Percentiles rank a stretch among this genome's conserved stretches.
phyloP scores from a whole-genome alignment of 2,113 vertebrate species.

The Elaphurus davidianus region DNA sequence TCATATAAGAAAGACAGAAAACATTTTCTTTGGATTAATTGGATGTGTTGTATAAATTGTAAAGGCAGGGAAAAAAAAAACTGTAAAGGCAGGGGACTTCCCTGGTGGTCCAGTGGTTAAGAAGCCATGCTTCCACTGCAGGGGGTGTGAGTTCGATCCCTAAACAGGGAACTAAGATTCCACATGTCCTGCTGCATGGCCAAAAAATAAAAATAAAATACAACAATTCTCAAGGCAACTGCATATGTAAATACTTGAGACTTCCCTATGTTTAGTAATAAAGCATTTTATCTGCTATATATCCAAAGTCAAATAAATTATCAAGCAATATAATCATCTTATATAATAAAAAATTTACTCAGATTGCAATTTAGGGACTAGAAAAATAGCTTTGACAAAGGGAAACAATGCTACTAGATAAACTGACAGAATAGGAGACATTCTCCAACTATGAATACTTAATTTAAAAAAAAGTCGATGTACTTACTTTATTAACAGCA shows the following conservation, averaged over 20 bases:
- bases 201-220: not conserved
- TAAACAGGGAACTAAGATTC: not conserved
- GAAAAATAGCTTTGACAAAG: not conserved
- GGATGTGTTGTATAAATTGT: not conserved
- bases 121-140: not conserved
- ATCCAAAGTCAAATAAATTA: slow-evolving; percentile 30
- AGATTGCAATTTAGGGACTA: not conserved
- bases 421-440: not conserved
- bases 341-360: slow-evolving; percentile 6
- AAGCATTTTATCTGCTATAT: not conserved
- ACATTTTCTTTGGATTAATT: not conserved
- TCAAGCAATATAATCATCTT: slow-evolving; percentile 17
- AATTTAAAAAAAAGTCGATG: not conserved
- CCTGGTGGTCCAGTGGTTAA: not conserved
- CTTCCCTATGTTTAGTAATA: not conserved
- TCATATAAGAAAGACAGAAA: not conserved
- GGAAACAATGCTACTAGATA: not conserved
- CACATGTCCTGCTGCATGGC: not conserved
- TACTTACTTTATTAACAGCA: slow-evolving; percentile 87
- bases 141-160: not conserved
- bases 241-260: not conserved
- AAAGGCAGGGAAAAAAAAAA: not conserved
- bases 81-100: not conserved
- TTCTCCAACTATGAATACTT: not conserved
- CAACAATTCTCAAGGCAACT: not conserved